Percentiles rank a stretch among this genome's conserved stretches.
phyloP scores from a whole-genome alignment of 2,888 invertebrate genomes.

The Dolomedes plantarius region DNA sequence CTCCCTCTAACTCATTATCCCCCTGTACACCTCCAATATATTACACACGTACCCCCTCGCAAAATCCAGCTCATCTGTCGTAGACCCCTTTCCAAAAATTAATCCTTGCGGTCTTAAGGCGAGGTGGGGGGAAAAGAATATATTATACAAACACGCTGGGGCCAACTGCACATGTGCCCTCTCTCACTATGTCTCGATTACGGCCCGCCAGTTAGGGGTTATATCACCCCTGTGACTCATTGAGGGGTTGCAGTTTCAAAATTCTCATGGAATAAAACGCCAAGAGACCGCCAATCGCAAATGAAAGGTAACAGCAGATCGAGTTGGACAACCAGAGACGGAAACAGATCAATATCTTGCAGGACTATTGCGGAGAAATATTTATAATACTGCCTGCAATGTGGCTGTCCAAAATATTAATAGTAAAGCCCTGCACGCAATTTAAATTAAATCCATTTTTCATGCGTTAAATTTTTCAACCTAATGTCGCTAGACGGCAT shows the following conservation, averaged over 20 bases:
- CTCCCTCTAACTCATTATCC: not conserved
- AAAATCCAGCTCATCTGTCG: conserved; percentile 64
- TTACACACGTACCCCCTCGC: conserved; percentile 13
- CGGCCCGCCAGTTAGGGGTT: conserved; percentile 54
- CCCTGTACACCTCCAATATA: conserved; percentile 51
- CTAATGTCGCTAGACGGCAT: no score
- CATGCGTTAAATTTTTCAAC: no score
- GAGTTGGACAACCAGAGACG: no score
- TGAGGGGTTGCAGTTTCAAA: conserved; percentile 43
- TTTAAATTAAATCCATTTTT: no score
- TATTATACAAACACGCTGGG: conserved; percentile 66
- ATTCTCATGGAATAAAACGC: not conserved
- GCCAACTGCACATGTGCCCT: conserved; percentile 48
- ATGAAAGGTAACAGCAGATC: no score
- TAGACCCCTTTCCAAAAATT: conserved; percentile 63
- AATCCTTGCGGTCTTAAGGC: conserved; percentile 67
- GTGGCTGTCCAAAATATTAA: no score
- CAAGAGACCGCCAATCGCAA: not conserved
- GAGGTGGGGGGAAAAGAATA: conserved; percentile 20
- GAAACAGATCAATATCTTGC: no score
- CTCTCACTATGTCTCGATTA: conserved; percentile 67
- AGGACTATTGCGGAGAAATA: no score
- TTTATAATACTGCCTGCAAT: no score
- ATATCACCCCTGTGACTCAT: conserved; percentile 69
- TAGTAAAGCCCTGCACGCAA: no score